Conservation (phyloP, 1,140 invertebrate species). For the Oedothorax gibbosus region DNA sequence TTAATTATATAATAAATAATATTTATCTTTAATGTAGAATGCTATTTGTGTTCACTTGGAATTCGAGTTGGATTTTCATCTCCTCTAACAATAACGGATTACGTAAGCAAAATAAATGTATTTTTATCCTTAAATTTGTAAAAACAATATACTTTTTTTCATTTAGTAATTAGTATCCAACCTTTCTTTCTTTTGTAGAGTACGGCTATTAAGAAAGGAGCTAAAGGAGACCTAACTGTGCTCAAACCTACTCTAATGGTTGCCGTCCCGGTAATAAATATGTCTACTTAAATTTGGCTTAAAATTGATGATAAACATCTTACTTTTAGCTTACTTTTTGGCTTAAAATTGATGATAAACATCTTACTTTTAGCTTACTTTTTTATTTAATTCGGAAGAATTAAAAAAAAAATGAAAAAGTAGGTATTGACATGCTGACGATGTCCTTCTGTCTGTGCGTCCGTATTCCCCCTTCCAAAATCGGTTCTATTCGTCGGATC, state of each 20-base stretch:
- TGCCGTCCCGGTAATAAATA: slow-evolving; percentile 83
- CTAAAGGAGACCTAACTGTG: slow-evolving; percentile 85
- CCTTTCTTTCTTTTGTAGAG: slow-evolving; percentile 70
- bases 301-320: too few species aligned
- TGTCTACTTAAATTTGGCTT: slow-evolving; percentile 6
- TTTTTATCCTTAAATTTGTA: neutral
- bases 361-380: neutral
- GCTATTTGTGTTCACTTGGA: slow-evolving; percentile 76
- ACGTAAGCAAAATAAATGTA: slow-evolving; percentile 65
- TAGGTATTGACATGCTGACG: neutral
- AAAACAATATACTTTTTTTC: neutral
- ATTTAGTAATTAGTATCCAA: neutral
- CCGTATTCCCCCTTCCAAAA: too few species aligned
- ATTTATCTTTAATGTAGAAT: slow-evolving; percentile 68
- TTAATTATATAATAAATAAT: slow-evolving; percentile 1
- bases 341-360: neutral
- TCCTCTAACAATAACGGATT: slow-evolving; percentile 93
- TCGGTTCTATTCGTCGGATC: too few species aligned
- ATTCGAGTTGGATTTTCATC: slow-evolving; percentile 96
- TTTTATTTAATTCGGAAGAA: neutral
- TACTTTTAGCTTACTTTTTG: neutral
- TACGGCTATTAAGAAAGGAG: slow-evolving; percentile 93
- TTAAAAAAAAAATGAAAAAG: too few species aligned
- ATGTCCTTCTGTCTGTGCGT: neutral
- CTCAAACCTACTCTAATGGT: slow-evolving; percentile 94